Percentiles rank a stretch among this genome's conserved stretches.
Conservation (phyloP, 2,113 vertebrate species). For the Collichthys lucidus region DNA sequence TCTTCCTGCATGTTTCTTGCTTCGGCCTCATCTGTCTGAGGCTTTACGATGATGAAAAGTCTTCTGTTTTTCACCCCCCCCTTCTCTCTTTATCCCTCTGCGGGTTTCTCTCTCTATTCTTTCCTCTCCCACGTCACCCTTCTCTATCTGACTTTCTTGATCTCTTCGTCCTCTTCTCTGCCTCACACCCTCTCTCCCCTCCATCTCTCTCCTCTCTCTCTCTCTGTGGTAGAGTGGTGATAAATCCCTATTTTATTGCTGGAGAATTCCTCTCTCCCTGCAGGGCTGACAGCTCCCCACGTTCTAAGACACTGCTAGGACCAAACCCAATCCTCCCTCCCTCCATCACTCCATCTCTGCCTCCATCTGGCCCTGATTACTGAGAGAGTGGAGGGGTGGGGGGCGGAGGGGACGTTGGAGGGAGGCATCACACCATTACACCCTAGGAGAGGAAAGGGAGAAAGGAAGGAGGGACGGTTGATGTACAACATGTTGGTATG, state of each 20-base stretch:
- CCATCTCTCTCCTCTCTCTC: slow-evolving; percentile 66
- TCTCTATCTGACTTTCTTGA: slow-evolving; percentile 63
- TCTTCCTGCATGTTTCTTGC: slow-evolving; percentile 45
- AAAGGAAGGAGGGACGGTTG: slow-evolving; percentile 84
- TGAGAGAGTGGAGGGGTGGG: slow-evolving; percentile 79
- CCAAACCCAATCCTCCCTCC: slow-evolving; percentile 79
- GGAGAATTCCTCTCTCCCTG: slow-evolving; percentile 97
- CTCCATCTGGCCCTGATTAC: slow-evolving; percentile 99
- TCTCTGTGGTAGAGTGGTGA: slow-evolving; percentile 96
- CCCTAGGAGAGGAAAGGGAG: slow-evolving; percentile 85
- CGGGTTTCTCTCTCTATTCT: slow-evolving; percentile 35
- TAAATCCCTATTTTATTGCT: slow-evolving; percentile 99
- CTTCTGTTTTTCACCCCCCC: slow-evolving; percentile 1
- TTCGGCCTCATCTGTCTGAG: slow-evolving; percentile 51
- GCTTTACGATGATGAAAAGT: slow-evolving; percentile 57
- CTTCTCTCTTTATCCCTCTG: slow-evolving; percentile 41
- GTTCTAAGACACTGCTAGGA: slow-evolving; percentile 96
- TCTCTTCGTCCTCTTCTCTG: slow-evolving; percentile 58
- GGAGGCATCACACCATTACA: slow-evolving; percentile 84
- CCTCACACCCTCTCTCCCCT: slow-evolving; percentile 60
- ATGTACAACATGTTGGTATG: slow-evolving; percentile 64
- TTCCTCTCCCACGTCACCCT: slow-evolving; percentile 45
- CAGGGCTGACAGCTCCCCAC: slow-evolving; percentile 98
- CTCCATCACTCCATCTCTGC: slow-evolving; percentile 89
- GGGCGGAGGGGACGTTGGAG: slow-evolving; percentile 69